Evolutionary conservation across 1,140 invertebrate species (phyloP), one percentile per base, ranked within the genome.

Genomic region (Tribolium madens): DNA sequence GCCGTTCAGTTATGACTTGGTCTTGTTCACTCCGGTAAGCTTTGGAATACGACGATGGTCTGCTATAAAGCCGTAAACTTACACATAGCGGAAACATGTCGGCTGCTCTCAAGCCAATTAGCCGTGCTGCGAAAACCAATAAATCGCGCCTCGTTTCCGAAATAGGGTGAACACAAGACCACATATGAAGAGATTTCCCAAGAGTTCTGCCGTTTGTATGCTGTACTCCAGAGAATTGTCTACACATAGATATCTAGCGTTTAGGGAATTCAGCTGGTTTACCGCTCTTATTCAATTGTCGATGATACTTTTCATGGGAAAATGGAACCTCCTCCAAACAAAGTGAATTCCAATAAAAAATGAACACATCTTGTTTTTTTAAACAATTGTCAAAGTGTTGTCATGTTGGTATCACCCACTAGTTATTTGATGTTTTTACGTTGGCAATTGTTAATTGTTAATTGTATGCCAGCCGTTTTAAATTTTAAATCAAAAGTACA

Each of bases 171-270:
- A 76, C 60, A 15, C 60, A 52, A 47, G 75, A 73, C 77, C 73
- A 71, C 78, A 79, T 77, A 79, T 74, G 78, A 79, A 74, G 64
- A 77, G 75, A 79, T 79, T 79, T 79, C 78, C 78, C 78, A 64
- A 47, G 77, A 76, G 77, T 47, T 60, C 36, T 68, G 26, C 52
- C 73, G 77, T 46, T 76, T 76, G 70, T 72, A 48, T 10, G 15
- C 48, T 17, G 18, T 18, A 75, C 77, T 73, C 47, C 26, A 10
- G 77, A 68, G 77, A 76, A 64, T 68, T 68, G 64, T 17, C 69
- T 52, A 42, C 68, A 78, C 77, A 78, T 57, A 48, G 60, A 78
- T 78, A 75, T 70, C 13, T 13, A 18, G 52, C 68, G 64, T 73
- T 76, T 76, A 68, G 77, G 77, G 73, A 78, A 78, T 78, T 78